Percentiles rank a stretch among this genome's conserved stretches.
Conservation (phyloP, 2,888 invertebrate genomes). For the Drosophila falleni region DNA sequence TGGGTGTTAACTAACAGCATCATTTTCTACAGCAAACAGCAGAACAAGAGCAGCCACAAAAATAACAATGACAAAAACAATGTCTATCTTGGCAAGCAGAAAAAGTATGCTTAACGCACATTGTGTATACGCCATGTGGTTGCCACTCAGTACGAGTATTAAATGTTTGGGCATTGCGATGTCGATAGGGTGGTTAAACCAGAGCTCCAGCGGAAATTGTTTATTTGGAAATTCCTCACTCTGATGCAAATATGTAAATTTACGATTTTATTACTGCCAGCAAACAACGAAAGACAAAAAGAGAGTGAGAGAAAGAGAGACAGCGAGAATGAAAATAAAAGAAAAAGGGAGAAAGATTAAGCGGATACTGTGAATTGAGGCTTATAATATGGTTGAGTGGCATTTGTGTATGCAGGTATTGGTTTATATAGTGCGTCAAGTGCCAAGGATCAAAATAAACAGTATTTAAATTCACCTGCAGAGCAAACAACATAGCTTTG, state of each 20-base stretch:
- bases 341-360: background rate
- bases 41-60: background rate
- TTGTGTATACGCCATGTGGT: constrained; percentile 71
- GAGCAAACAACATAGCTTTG: constrained; percentile 11
- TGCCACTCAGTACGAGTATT: constrained; percentile 15
- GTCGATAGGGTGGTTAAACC: constrained; percentile 34
- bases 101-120: constrained; percentile 41
- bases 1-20: background rate
- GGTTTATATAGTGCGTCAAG: background rate
- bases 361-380: constrained; percentile 41
- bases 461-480: constrained; percentile 26
- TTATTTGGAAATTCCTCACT: constrained; percentile 60
- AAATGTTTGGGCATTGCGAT: constrained; percentile 33
- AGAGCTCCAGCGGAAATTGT: constrained; percentile 58
- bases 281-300: background rate
- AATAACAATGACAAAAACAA: constrained; percentile 7
- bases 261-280: constrained; percentile 37
- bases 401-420: constrained; percentile 1
- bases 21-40: constrained; percentile 4
- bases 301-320: background rate
- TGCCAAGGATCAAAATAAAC: background rate
- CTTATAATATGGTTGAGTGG: constrained; percentile 45
- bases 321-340: background rate
- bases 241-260: constrained; percentile 57
- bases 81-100: constrained; percentile 20